Conservation (phyloP, 2,113 vertebrate species). For the Neopipo cinnamomea region DNA sequence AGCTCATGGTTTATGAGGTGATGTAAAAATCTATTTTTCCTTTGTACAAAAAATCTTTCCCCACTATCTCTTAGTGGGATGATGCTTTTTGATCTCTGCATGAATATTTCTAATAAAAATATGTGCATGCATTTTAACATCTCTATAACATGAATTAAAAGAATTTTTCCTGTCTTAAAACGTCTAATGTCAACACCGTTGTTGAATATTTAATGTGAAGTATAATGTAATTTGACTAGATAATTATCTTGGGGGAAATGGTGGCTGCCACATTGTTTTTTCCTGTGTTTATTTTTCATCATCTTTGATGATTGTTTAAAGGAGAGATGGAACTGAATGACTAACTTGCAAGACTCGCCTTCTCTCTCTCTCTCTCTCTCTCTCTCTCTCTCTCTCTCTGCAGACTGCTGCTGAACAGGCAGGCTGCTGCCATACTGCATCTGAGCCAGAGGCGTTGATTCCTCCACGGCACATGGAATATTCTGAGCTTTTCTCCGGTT, state of each 20-base stretch:
- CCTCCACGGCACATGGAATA: not conserved
- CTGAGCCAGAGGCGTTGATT: not conserved
- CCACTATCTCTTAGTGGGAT: not conserved
- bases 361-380: not conserved
- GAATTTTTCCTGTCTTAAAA: not conserved
- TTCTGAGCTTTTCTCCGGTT: not conserved
- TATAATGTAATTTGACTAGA: not conserved
- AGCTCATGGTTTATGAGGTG: not conserved
- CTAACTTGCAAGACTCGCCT: not conserved
- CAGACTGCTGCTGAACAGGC: not conserved
- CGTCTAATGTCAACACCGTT: not conserved
- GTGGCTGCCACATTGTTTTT: not conserved
- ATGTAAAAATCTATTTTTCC: not conserved
- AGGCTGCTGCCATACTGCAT: not conserved
- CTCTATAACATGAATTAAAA: not conserved
- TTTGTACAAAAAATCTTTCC: not conserved
- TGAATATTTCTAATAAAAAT: not conserved
- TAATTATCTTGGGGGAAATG: not conserved
- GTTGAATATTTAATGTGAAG: slow-evolving; percentile 16
- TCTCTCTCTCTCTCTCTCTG: not conserved
- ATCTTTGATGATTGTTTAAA: slow-evolving; percentile 13
- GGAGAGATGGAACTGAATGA: not conserved
- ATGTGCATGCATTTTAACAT: not conserved
- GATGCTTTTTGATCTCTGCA: slow-evolving; percentile 2
- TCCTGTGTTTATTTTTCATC: not conserved